Evolutionary conservation across 2,113 vertebrate species (phyloP).

Genomic region (Eptesicus fuscus): DNA sequence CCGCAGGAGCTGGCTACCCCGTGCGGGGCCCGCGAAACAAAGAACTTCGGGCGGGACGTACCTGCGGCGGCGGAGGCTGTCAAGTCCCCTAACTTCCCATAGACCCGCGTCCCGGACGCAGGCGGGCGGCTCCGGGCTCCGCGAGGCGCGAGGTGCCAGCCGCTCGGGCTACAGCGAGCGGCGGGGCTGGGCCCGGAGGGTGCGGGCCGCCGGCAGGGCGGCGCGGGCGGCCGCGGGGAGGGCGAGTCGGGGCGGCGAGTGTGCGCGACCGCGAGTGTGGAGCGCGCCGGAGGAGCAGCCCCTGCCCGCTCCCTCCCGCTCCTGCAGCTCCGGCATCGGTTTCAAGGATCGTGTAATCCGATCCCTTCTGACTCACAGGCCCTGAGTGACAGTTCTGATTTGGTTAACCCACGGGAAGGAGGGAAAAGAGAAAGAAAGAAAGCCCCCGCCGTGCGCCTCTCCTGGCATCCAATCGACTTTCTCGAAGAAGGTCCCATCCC

Average conservation of each 20-base stretch:
- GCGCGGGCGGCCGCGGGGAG: neutral
- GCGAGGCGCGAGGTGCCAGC: neutral
- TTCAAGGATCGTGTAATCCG: slow-evolving; percentile 81
- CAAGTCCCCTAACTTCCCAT: slow-evolving; percentile 65
- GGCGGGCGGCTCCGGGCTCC: neutral
- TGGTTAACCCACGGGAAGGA: slow-evolving; percentile 65
- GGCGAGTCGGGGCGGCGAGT: neutral
- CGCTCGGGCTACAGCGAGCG: neutral
- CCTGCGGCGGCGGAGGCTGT: slow-evolving; percentile 66
- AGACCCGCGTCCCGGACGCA: slow-evolving; percentile 41
- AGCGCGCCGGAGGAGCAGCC: slow-evolving; percentile 48
- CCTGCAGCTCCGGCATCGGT: slow-evolving; percentile 75
- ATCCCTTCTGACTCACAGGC: slow-evolving; percentile 82
- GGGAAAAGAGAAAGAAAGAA: slow-evolving; percentile 23
- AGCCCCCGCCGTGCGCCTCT: neutral
- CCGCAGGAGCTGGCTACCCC: neutral
- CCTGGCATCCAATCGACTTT: slow-evolving; percentile 39
- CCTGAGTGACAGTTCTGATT: slow-evolving; percentile 84
- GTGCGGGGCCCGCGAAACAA: slow-evolving; percentile 49
- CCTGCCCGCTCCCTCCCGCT: slow-evolving; percentile 60
- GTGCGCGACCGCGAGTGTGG: slow-evolving; percentile 44
- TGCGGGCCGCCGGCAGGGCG: slow-evolving; percentile 22
- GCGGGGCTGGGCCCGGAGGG: neutral
- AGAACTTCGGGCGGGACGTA: slow-evolving; percentile 72
- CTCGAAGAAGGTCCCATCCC: slow-evolving; percentile 15